Base-by-base conservation (phyloP, 2,113 vertebrate species). In the Oceanites oceanicus region DNA sequence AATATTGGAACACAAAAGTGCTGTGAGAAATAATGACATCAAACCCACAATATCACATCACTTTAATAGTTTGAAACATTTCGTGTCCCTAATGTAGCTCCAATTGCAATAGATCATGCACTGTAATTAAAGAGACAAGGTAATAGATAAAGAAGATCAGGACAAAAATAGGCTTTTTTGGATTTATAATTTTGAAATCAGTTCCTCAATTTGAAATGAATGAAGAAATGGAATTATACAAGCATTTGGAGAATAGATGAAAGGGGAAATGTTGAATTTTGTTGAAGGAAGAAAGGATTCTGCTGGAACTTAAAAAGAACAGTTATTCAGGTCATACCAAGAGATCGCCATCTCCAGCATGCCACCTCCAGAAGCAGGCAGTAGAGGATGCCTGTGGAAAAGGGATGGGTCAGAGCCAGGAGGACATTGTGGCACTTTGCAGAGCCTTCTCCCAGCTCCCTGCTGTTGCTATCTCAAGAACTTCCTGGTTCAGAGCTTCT, bases 151-250 rank as follows among this genome's bases (percentile, higher is more conserved):
- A 91, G 66, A 91, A 58, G 45, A 91, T 22, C 19, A 56, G 59
- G 42, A 88, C 63, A 90, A 56, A 94, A 94, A 86, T 71, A 95
- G 56, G 7, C 6, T 40, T 94, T 94, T 88, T 85, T 70, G 65
- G 42, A 96, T 72, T 94, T 94, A 76, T 71, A 90, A 88, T 82
- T 95, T 96, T 95, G 63, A 94, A 96, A 88, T 91, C 52, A 59
- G 63, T 78, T 71, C 23, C 40, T 88, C 55, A 75, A 7, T 76
- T 89, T 91, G 34, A 86, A 95, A 91, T 34, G 6, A 89, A 83
- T 34, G 16, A 92, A 96, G 42, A 91, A 93, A 76, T 86, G 11
- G 22, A 93, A 94, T 83, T 89, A 89, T 53, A 59, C 18, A 63
- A 72, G 61, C 58, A 90, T 90, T 90, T 73, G 56, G 49, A 72